Base-by-base conservation (phyloP, 2,797 vertebrate species). In the Bovichtus diacanthus region DNA sequence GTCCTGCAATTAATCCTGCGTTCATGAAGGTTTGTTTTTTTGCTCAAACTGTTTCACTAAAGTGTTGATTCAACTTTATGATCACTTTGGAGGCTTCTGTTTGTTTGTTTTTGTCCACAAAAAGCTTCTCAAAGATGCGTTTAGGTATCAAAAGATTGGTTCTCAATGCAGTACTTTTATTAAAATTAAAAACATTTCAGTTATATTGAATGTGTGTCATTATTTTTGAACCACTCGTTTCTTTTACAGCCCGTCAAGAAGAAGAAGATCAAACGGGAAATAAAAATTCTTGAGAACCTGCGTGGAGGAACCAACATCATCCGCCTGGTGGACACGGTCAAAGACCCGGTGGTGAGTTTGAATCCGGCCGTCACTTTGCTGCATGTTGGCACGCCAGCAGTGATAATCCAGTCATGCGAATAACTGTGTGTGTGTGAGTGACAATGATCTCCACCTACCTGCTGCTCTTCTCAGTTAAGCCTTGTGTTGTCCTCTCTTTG, bases 181-280 rank as follows among this genome's bases (percentile, higher is more conserved):
- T 19, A n/a, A n/a, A n/a, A n/a, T n/a, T n/a, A n/a, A n/a, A n/a
- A n/a, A n/a, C n/a, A n/a, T n/a, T n/a, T n/a, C 31, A 34, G 19
- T 27, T 4, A 21, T 11, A 6, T 55, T 54, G 2, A 53, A 6
- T 8, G 10, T 6, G 10, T 16, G 51, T 73, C 2, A 4, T n/a
- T n/a, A n/a, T n/a, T 61, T 11, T 43, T 23, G 15, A 56, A 34
- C 31, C 15, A 1, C 16, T 36, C 21, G 1, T 51, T 62, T 59
- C 6, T n/a, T 46, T 89, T 93, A 86, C 93, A 99, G 98, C 98
- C 98, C 79, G 98, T 99, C 90, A 99, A 99, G 93, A 98, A 99
- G 96, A 99, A 99, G 96, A 99, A 99, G 95, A 99, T 99, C 94
- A 99, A 99, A 91, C 96, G 98, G 2, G 97, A 99, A 92, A 98